phyloP scores from a whole-genome alignment of 1,140 invertebrate species.

The Babylonia areolata region DNA sequence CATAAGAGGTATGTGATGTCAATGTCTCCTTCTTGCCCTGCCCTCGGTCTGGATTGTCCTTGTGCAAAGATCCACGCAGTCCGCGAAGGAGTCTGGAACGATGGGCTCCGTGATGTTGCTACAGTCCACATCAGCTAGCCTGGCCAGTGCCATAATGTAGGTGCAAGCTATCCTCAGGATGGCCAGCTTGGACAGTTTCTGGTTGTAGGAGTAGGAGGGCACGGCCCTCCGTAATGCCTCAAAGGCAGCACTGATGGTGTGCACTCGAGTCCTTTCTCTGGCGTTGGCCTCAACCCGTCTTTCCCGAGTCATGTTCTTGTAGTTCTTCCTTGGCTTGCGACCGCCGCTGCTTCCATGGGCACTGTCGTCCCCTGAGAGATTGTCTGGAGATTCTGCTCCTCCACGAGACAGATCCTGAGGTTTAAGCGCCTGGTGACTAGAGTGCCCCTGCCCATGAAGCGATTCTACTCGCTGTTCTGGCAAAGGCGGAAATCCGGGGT shows the following conservation, averaged over 20 bases:
- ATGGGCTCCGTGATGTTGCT: slow-evolving; percentile 47
- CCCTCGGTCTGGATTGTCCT: slow-evolving; percentile 94
- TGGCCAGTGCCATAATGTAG: slow-evolving; percentile 87
- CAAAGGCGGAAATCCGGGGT: slow-evolving; percentile 8
- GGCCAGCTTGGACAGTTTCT: slow-evolving; percentile 93
- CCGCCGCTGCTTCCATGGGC: slow-evolving; percentile 56
- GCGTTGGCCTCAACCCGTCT: slow-evolving; percentile 95
- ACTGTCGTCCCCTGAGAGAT: slow-evolving; percentile 51
- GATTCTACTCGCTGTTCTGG: background rate
- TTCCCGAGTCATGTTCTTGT: slow-evolving; percentile 96
- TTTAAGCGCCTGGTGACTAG: background rate
- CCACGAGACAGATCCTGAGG: slow-evolving; percentile 28
- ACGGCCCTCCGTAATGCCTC: slow-evolving; percentile 89
- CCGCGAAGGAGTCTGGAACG: slow-evolving; percentile 79
- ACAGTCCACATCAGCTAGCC: slow-evolving; percentile 79
- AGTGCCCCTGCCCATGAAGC: slow-evolving; percentile 7
- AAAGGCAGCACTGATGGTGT: slow-evolving; percentile 96
- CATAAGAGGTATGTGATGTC: too few relatives aligned
- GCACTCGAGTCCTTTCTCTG: slow-evolving; percentile 91
- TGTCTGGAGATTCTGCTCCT: slow-evolving; percentile 41
- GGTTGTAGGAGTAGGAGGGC: slow-evolving; percentile 93
- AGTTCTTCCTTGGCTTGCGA: slow-evolving; percentile 84
- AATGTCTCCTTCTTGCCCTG: slow-evolving; percentile 82
- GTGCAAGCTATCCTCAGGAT: slow-evolving; percentile 91
- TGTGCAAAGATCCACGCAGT: slow-evolving; percentile 90